Conservation (phyloP, 2,888 invertebrate genomes). For the Brenthis daphne region DNA sequence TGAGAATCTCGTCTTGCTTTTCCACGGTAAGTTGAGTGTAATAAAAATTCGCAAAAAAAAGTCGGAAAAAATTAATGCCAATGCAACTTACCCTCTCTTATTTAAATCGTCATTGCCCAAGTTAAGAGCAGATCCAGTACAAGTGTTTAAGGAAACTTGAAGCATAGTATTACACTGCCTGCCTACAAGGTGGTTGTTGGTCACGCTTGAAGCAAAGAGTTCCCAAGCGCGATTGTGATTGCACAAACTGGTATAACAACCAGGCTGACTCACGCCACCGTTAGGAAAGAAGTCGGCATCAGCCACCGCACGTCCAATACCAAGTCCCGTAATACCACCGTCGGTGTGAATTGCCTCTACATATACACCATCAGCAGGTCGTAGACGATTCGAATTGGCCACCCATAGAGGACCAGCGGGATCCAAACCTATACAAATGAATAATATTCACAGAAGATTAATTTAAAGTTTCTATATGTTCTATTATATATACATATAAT, state of each 20-base stretch:
- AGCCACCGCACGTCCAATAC: not conserved
- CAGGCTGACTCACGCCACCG: slow-evolving; percentile 64
- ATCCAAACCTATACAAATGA: slow-evolving; percentile 56
- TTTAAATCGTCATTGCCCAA: slow-evolving; percentile 56
- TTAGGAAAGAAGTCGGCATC: slow-evolving; percentile 3
- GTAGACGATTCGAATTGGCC: slow-evolving; percentile 49
- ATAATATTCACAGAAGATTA: no score
- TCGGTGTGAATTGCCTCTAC: slow-evolving; percentile 72
- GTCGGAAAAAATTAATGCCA: not conserved
- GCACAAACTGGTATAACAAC: slow-evolving; percentile 53
- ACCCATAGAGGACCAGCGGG: slow-evolving; percentile 70
- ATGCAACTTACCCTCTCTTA: slow-evolving; percentile 53
- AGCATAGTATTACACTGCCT: slow-evolving; percentile 44
- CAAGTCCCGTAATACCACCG: slow-evolving; percentile 50
- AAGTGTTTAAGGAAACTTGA: slow-evolving; percentile 50
- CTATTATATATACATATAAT: no score
- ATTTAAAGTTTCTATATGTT: no score
- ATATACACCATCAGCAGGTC: slow-evolving; percentile 56
- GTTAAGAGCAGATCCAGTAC: slow-evolving; percentile 46
- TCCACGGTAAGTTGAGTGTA: no score
- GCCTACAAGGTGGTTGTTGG: slow-evolving; percentile 52
- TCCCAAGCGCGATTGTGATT: slow-evolving; percentile 59
- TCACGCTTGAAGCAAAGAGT: slow-evolving; percentile 52
- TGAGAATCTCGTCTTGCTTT: no score
- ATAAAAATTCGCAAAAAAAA: no score